phyloP scores from a whole-genome alignment of 2,113 vertebrate genomes.

The Bos javanicus region DNA sequence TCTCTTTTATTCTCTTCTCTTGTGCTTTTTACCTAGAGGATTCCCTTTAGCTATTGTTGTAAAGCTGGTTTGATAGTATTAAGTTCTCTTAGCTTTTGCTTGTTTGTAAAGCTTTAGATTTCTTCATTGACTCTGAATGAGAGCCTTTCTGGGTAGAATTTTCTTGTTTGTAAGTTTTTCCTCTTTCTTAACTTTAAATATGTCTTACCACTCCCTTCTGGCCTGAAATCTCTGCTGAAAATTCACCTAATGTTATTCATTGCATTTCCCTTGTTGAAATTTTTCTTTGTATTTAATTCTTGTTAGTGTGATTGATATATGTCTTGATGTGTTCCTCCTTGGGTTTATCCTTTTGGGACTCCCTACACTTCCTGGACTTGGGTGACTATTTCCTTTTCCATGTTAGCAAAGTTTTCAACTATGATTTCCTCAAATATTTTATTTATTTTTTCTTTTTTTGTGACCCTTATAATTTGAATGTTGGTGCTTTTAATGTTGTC shows the following conservation, averaged over 20 bases:
- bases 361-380: background rate
- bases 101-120: background rate
- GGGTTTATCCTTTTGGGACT: background rate
- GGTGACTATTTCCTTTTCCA: background rate
- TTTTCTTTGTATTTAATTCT: background rate
- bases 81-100: background rate
- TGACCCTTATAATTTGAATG: background rate
- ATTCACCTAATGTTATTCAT: background rate
- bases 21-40: background rate
- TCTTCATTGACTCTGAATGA: background rate
- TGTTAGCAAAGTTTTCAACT: background rate
- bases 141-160: background rate
- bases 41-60: background rate
- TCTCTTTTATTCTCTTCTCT: background rate
- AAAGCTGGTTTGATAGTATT: background rate
- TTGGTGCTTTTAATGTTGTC: background rate
- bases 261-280: background rate
- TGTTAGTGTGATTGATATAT: background rate
- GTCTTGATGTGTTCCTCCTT: background rate
- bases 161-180: background rate
- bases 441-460: background rate
- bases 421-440: background rate
- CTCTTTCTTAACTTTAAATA: background rate
- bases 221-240: background rate
- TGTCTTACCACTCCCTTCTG: background rate